Conservation (phyloP, 2,113 vertebrate genomes). For the Sitta europaea region DNA sequence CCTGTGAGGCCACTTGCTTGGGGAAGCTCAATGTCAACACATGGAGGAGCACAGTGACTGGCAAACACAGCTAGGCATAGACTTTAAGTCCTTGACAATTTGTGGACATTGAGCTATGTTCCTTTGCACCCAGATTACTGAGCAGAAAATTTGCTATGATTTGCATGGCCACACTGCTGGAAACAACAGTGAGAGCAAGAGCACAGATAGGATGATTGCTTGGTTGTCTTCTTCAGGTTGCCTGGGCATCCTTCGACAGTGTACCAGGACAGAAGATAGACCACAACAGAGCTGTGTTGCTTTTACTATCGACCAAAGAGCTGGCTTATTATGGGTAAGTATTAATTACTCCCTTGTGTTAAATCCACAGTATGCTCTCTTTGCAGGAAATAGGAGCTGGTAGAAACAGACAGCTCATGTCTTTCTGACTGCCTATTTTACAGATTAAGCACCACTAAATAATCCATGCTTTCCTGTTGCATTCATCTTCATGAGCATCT, state of each 20-base stretch:
- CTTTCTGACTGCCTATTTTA: background rate
- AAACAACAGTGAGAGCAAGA: background rate
- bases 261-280: background rate
- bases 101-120: background rate
- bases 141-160: background rate
- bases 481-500: background rate
- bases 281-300: background rate
- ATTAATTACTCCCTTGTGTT: background rate
- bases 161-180: background rate
- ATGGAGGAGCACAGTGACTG: background rate
- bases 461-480: background rate
- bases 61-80: background rate
- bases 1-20: background rate
- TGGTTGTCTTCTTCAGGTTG: fast-evolving
- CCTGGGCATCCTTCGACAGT: background rate
- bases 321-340: background rate
- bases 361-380: background rate
- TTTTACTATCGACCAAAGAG: background rate
- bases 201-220: background rate
- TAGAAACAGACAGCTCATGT: background rate
- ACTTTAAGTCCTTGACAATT: background rate
- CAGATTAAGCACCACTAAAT: background rate
- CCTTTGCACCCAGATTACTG: background rate
- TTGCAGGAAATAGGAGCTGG: background rate
- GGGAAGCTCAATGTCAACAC: background rate